Conservation (phyloP, 1,140 invertebrate species). For the Eciton burchellii region DNA sequence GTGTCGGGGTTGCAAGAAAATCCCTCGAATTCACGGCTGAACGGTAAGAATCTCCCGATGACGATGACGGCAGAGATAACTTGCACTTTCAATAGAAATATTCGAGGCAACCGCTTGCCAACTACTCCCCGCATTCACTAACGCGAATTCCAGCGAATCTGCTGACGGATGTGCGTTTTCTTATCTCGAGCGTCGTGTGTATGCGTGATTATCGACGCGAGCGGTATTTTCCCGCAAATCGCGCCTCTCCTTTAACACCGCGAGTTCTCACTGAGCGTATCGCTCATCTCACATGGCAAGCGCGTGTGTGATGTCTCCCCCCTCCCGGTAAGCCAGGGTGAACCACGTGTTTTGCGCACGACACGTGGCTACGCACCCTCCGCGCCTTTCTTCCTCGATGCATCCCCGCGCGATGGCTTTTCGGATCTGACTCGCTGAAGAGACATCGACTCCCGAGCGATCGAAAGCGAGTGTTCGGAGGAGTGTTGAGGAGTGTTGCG, state of each 20-base stretch:
- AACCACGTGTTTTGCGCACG: no score
- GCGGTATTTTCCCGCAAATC: neutral
- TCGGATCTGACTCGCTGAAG: no score
- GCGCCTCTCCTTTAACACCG: no score
- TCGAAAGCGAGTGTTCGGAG: neutral
- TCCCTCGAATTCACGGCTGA: constrained; percentile 17
- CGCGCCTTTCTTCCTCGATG: no score
- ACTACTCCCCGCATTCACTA: no score
- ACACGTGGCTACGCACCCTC: no score
- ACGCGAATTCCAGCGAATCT: neutral
- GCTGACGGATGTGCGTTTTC: neutral
- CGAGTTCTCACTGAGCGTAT: neutral
- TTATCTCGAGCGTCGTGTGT: neutral
- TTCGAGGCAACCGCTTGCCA: neutral
- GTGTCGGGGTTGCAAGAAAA: constrained; percentile 9
- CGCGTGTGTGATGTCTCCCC: neutral
- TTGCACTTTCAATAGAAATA: neutral
- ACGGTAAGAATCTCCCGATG: constrained; percentile 49
- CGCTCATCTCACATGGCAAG: neutral
- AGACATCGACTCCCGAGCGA: no score
- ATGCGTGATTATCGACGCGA: neutral
- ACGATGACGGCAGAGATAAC: neutral
- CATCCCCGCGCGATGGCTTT: no score
- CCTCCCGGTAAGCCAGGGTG: no score
- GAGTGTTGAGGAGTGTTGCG: neutral